Evolutionary conservation across 2,113 vertebrate genomes (phyloP).

Genomic region (Sterrhoptilus dennistouni): DNA sequence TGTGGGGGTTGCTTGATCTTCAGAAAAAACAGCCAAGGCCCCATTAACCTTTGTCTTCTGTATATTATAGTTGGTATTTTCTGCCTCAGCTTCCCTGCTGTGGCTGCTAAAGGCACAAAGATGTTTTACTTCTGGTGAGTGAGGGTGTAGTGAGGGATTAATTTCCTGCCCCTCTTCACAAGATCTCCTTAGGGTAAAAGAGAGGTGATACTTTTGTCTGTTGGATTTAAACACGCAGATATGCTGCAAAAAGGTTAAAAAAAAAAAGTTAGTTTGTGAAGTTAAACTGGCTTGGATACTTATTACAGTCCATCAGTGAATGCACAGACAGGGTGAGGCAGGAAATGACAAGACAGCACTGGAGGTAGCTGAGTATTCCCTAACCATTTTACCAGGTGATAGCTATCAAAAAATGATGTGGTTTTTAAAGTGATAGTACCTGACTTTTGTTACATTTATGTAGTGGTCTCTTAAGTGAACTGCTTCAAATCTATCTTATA

Average conservation of each 20-base stretch:
- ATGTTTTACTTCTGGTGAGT: fast-evolving
- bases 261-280: background rate
- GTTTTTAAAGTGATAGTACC: background rate
- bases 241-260: background rate
- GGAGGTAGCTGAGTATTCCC: background rate
- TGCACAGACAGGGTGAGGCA: background rate
- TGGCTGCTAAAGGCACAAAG: background rate
- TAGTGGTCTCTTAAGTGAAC: background rate
- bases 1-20: background rate
- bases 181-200: background rate
- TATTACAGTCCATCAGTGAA: background rate
- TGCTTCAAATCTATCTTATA: background rate
- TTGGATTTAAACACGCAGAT: fast-evolving
- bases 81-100: background rate
- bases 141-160: background rate
- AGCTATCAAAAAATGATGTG: background rate
- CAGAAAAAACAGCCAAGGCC: background rate
- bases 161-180: background rate
- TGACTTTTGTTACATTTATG: background rate
- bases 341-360: background rate
- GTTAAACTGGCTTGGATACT: background rate
- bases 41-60: background rate
- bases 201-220: background rate
- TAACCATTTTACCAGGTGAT: background rate
- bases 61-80: background rate